Evolutionary conservation across 2,113 vertebrate genomes (phyloP), one percentile per base, ranked within the genome.

Genomic region (Columba janthina): DNA sequence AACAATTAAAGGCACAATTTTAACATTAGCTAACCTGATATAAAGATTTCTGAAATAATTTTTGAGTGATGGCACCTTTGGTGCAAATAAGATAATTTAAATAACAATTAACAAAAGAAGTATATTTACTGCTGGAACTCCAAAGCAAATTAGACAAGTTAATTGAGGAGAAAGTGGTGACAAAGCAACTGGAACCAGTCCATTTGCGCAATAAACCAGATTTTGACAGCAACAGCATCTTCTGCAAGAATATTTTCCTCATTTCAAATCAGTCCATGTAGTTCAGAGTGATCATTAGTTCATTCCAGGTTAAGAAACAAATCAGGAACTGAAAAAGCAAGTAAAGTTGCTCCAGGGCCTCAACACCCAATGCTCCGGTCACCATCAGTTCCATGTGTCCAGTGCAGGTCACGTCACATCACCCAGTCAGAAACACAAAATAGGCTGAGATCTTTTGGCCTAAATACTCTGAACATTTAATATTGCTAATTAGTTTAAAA

Each of bases 191-290:
- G 73, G 65, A 92, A 89, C 28, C 31, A 36, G 69, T 72, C 58
- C 76, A 78, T 42, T 84, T 66, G 71, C 2, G 1, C 75, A 84
- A 29, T 15, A 83, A 56, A 53, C 8, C 75, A 90, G 53, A 75
- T 60, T 95, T 38, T 94, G 77, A 92, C 44, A 87, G 69, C 65
- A 69, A 62, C 7, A 54, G 72, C 69, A 86, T 77, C 91, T 91
- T 89, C 80, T 40, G 53, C 38, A 65, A 84, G 38, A 87, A 28
- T 57, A 54, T 93, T 89, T 58, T 83, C 67, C 64, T 69, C 9
- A 40, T 78, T 92, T 78, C 53, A 66, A 34, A 86, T 74, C 58
- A 60, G 51, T 89, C 62, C 4, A 40, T 78, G 86, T 31, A 75
- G 48, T 53, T 85, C 51, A 58, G 70, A 84, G 81, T 15, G 5